Evolutionary conservation across 2,797 vertebrate species (phyloP).

Genomic region (Cryptoblepharus egeriae): DNA sequence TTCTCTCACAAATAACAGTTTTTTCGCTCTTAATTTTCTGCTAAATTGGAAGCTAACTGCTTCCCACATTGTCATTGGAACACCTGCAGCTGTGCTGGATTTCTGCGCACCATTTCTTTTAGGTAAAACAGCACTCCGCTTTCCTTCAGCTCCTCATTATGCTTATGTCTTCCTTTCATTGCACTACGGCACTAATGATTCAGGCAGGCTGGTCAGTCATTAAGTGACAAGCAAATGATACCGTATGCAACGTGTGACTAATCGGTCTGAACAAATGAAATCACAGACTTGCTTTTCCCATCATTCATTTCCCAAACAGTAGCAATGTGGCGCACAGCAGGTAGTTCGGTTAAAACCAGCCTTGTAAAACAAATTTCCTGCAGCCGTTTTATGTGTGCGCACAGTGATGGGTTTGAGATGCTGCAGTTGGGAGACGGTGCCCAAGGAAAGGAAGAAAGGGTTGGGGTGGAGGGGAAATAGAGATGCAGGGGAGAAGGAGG

Average conservation of each 20-base stretch:
- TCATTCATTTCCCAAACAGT: constrained; percentile 88
- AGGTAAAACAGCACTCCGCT: constrained; percentile 84
- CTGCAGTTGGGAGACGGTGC: constrained; percentile 61
- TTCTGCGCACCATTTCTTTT: constrained; percentile 85
- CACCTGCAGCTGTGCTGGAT: constrained; percentile 91
- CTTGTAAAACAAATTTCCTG: constrained; percentile 88
- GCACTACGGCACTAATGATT: constrained; percentile 84
- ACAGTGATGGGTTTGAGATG: constrained; percentile 60
- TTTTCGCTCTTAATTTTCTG: constrained; percentile 94
- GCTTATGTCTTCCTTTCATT: constrained; percentile 93
- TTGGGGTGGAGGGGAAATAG: constrained; percentile 54
- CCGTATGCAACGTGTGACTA: constrained; percentile 86
- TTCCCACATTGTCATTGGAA: constrained; percentile 87
- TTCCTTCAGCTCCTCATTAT: constrained; percentile 89
- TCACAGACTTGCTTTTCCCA: constrained; percentile 91
- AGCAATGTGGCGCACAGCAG: constrained; percentile 85
- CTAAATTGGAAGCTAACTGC: constrained; percentile 92
- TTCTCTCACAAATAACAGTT: constrained; percentile 92
- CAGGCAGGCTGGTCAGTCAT: constrained; percentile 92
- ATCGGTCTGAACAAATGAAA: constrained; percentile 94
- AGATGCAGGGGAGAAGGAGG: constrained; percentile 59
- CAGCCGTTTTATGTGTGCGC: constrained; percentile 75
- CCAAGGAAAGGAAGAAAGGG: constrained; percentile 65
- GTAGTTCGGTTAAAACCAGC: constrained; percentile 87
- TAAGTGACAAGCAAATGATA: constrained; percentile 99